Percentiles rank a stretch among this genome's conserved stretches.
Conservation (phyloP, 2,888 invertebrate genomes). For the Eumacrocentrus americanus region DNA sequence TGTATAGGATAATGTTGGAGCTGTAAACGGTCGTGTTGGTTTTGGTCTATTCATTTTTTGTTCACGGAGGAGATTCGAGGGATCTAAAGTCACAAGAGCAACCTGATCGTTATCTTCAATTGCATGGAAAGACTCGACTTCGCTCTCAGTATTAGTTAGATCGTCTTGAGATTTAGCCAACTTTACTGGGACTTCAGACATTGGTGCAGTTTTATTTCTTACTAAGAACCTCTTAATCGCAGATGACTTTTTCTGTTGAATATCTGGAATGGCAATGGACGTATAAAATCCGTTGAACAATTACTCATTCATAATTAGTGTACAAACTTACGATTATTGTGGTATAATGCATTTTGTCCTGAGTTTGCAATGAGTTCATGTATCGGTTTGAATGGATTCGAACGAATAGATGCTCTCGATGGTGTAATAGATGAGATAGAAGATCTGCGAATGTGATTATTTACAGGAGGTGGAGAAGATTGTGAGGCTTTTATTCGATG, state of each 20-base stretch:
- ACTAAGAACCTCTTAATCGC: slow-evolving; percentile 41
- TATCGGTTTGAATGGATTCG: slow-evolving; percentile 52
- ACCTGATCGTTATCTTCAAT: slow-evolving; percentile 35
- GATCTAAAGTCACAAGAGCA: slow-evolving; percentile 40
- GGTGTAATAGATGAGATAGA: slow-evolving; percentile 46
- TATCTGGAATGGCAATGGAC: slow-evolving; percentile 25
- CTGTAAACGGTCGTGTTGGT: slow-evolving; percentile 46
- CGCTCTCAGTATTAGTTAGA: slow-evolving; percentile 24
- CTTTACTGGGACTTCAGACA: slow-evolving; percentile 36
- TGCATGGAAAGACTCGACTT: slow-evolving; percentile 30
- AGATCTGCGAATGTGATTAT: slow-evolving; percentile 39
- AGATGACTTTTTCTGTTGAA: slow-evolving; percentile 27
- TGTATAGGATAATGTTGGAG: slow-evolving; percentile 42
- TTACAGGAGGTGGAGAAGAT: slow-evolving; percentile 33
- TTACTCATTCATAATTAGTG: background rate
- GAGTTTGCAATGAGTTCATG: slow-evolving; percentile 43
- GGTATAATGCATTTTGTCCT: too few relatives aligned
- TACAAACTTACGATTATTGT: slow-evolving; percentile 3
- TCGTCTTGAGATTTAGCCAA: slow-evolving; percentile 32
- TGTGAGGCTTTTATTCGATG: slow-evolving; percentile 47
- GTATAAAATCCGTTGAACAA: background rate
- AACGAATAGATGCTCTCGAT: slow-evolving; percentile 48
- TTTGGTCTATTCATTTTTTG: slow-evolving; percentile 25
- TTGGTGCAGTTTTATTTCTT: slow-evolving; percentile 53
- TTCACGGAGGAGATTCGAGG: slow-evolving; percentile 31